Evolutionary conservation across 2,113 vertebrate species (phyloP), one percentile per base, ranked within the genome.

Genomic region (Tauraco erythrolophus): DNA sequence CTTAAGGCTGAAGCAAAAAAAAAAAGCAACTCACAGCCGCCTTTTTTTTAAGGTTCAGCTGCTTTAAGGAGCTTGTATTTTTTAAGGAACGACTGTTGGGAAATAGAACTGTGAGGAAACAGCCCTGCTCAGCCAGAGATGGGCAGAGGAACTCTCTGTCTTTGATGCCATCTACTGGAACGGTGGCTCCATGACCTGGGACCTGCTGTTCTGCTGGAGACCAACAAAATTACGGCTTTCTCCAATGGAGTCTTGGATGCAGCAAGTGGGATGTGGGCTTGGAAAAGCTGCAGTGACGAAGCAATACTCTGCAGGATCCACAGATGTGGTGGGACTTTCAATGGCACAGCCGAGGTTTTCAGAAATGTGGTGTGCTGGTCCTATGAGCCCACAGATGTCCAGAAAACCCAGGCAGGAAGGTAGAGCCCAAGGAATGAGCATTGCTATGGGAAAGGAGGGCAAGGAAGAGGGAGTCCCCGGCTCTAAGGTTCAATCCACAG

Each of bases 151-250:
- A 96, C 2, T 57, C 2, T 7, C 81, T 97, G 96, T 92, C 82
- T 96, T 93, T 92, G 92, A 95, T 97, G 97, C 97, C 97, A 97
- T 89, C 97, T 98, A 75, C 96, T 92, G 97, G 97, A 79, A 91
- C 35, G 88, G 80, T 65, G 81, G 37, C 79, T 78, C 54, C 81
- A 84, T 3, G 28, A 41, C 75, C 68, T 39, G 41, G 75, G 81
- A 78, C 39, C 35, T 84, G 65, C 48, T 68, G 46, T 51, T 83
- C 15, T 74, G 53, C 53, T 71, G 54, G 41, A 48, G 21, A 90
- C 7, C 45, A 77, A 15, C 10, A 39, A 39, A 57, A 21, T 14
- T 0, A 53, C 0, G 4, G 37, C 39, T 89, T 45, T 14, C 14
- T 57, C 22, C 2, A 4, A 19, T 1, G 9, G 23, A 25, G 6